Evolutionary conservation across 2,888 invertebrate genomes (phyloP).

Genomic region (Zaprionus lineosus): DNA sequence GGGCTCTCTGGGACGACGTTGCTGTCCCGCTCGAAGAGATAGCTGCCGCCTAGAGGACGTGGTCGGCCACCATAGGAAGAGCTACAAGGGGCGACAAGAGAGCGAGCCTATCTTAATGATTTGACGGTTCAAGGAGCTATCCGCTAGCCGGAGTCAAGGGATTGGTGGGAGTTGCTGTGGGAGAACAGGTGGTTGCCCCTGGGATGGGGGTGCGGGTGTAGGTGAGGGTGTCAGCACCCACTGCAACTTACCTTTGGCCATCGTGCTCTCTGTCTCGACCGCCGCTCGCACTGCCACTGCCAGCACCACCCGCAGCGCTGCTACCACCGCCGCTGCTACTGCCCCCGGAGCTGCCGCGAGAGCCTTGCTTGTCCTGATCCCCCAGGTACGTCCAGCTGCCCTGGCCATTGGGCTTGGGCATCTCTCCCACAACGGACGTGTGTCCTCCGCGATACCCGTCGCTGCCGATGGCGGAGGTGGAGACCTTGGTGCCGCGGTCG

Average conservation of each 20-base stretch:
- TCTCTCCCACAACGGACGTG: constrained; percentile 55
- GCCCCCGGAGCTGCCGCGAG: constrained; percentile 33
- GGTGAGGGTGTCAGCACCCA: constrained; percentile 52
- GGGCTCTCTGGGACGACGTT: constrained; percentile 69
- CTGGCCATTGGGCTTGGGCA: constrained; percentile 38
- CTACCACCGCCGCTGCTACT: constrained; percentile 55
- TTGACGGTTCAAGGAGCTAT: constrained; percentile 57
- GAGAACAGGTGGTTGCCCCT: constrained; percentile 3
- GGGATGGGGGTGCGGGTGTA: neutral
- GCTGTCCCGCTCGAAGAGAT: constrained; percentile 81
- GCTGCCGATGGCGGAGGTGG: constrained; percentile 73
- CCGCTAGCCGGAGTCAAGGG: neutral
- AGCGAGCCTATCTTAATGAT: constrained; percentile 81
- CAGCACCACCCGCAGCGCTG: constrained; percentile 29
- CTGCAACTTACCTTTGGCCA: constrained; percentile 74
- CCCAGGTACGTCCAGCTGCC: constrained; percentile 74
- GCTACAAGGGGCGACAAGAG: constrained; percentile 83
- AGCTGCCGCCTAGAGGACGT: constrained; percentile 81
- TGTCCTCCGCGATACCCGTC: constrained; percentile 60
- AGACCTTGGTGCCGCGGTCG: constrained; percentile 60
- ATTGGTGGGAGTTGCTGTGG: neutral
- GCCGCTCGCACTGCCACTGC: constrained; percentile 37
- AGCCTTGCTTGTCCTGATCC: constrained; percentile 68
- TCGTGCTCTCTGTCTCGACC: constrained; percentile 57
- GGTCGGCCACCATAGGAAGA: constrained; percentile 82